Evolutionary conservation across 2,888 invertebrate species (phyloP), one percentile per base, ranked within the genome.

Genomic region (Hypolimnas misippus): DNA sequence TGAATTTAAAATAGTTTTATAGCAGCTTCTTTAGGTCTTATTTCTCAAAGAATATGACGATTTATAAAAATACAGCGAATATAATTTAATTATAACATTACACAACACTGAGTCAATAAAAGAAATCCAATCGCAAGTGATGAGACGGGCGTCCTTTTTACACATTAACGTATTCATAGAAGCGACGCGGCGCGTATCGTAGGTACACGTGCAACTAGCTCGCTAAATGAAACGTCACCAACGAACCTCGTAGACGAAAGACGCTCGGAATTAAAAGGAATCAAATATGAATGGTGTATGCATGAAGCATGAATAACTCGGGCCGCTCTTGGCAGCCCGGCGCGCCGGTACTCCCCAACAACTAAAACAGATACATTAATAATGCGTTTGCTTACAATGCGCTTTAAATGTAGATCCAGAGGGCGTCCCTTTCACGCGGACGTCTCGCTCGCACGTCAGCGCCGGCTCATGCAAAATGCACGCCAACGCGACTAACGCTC

Each of bases 341-440:
- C 83, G 83, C 84, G 82, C 83, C 84, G 76, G 79, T 81, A 81
- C 86, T 86, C 84, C 83, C 85, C 83, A 83, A 87, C 86, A 89
- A 89, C 91, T 91, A 89, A 90, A 91, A 88, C 86, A 87, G 88
- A 84, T 91, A 87, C 91, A 91, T 92, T 91, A 90, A 87, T 91
- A 92, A 92, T 91, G 84, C 83, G 81, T 84, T 89, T 91, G 90
- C 89, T 92, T 91, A 90, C 91, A 89, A 91, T 91, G 90, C 87
- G 89, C 91, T 92, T 90, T 90, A 92, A 91, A 90, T 91, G 91
- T 92, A 89, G 89, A 89, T 89, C 84, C 84, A 81, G 76, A 79
- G 81, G 75, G 72, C 70, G 77, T 86, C 87, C 74, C 79, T 71
- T 76, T 84, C 80, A 66, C 72, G 66, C 74, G 56, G 53, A 68